phyloP scores from a whole-genome alignment of 2,113 vertebrate genomes.

The Syngnathus floridae region DNA sequence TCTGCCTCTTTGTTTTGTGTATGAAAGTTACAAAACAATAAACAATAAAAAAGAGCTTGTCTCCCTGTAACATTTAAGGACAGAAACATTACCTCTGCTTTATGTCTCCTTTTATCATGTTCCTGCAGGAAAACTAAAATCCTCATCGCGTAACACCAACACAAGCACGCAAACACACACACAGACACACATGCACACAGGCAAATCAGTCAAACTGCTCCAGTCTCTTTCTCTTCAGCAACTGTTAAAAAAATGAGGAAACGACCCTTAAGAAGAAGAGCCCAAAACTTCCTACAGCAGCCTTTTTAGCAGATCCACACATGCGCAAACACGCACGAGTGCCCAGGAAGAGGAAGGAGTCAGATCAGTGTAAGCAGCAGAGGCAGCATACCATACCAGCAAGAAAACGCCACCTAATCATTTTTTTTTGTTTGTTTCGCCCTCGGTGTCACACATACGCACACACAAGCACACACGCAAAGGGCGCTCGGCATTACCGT shows the following conservation, averaged over 20 bases:
- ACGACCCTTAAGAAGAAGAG: not conserved
- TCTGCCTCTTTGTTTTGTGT: too few relatives aligned
- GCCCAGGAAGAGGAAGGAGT: slow-evolving; percentile 2
- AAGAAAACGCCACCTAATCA: not conserved
- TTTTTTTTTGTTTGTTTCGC: not conserved
- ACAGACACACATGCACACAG: slow-evolving; percentile 16
- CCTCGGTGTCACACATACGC: not conserved
- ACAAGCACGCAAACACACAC: not conserved
- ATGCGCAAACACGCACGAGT: not conserved
- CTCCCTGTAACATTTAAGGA: not conserved
- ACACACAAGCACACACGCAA: not conserved
- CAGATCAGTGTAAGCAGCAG: not conserved
- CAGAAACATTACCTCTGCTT: slow-evolving; percentile 60
- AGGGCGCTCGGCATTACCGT: slow-evolving; percentile 63
- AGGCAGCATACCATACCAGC: not conserved
- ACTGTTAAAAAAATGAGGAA: slow-evolving; percentile 25
- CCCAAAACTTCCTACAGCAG: not conserved
- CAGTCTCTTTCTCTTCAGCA: not conserved
- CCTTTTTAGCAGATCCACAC: not conserved
- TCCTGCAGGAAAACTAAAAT: slow-evolving; percentile 70
- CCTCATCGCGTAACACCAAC: slow-evolving; percentile 52
- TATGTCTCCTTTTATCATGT: slow-evolving; percentile 69
- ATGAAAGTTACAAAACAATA: too few relatives aligned
- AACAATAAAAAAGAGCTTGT: not conserved
- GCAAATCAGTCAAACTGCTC: not conserved